Conservation (phyloP, 2,113 vertebrate species). For the Neolamprologus caudopunctatus region DNA sequence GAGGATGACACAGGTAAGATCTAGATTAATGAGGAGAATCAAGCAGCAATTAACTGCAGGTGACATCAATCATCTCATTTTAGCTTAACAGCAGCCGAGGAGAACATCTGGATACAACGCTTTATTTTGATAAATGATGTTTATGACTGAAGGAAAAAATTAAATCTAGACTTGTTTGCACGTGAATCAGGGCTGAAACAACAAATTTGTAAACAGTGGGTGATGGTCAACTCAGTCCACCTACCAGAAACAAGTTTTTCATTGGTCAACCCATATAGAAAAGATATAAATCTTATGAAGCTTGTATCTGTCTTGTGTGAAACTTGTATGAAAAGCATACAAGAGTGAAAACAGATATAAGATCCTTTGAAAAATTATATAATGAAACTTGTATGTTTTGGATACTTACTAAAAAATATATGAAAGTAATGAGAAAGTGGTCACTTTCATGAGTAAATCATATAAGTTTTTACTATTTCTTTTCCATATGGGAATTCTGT, state of each 20-base stretch:
- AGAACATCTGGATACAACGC: constrained; percentile 79
- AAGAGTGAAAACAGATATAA: no score
- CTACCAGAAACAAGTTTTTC: not conserved
- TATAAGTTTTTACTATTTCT: no score
- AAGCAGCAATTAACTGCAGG: constrained; percentile 63
- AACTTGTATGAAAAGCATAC: no score
- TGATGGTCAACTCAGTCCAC: not conserved
- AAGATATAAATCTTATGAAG: no score
- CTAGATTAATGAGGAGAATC: constrained; percentile 83
- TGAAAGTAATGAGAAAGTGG: no score
- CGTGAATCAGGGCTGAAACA: not conserved
- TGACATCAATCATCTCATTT: constrained; percentile 76
- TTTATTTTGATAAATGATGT: constrained; percentile 82
- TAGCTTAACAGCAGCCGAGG: constrained; percentile 78
- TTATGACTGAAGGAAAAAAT: constrained; percentile 59
- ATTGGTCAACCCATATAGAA: not conserved
- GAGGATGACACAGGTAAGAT: constrained; percentile 78
- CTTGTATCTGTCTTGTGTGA: no score
- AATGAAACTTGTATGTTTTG: no score
- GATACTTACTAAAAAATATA: no score
- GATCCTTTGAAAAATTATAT: no score
- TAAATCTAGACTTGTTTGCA: not conserved
- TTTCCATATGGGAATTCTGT: not conserved
- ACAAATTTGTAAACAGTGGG: not conserved
- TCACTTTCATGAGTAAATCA: no score